Evolutionary conservation across 2,888 invertebrate genomes (phyloP).

Genomic region (Steinernema scapterisci): DNA sequence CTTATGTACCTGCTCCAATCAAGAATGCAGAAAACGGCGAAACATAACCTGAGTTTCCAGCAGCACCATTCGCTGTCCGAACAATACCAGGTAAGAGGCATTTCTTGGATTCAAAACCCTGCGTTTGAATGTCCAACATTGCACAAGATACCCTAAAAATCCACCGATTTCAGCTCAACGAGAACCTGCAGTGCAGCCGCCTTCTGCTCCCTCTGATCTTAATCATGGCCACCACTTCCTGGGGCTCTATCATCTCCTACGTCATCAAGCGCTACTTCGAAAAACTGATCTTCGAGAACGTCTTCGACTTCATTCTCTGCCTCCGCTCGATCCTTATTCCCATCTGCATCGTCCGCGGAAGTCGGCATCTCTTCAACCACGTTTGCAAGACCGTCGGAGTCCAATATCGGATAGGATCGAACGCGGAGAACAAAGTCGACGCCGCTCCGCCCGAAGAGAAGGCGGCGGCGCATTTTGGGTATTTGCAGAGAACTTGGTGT

Average conservation of each 20-base stretch:
- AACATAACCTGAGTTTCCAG: conserved; percentile 6
- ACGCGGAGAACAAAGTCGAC: neutral
- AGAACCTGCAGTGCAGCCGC: conserved; percentile 24
- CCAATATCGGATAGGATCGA: neutral
- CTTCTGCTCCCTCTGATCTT: conserved; percentile 3
- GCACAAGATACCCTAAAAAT: neutral
- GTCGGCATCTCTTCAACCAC: conserved; percentile 19
- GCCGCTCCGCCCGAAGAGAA: conserved; percentile 8
- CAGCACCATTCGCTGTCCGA: conserved; percentile 19
- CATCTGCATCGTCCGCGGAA: conserved; percentile 5
- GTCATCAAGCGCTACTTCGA: neutral
- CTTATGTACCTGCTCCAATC: neutral
- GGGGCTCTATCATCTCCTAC: conserved; percentile 19
- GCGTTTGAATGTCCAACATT: too few species aligned
- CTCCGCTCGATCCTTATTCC: conserved; percentile 5
- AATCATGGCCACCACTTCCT: conserved; percentile 3
- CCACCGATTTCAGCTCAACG: neutral
- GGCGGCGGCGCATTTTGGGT: neutral
- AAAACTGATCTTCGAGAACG: neutral
- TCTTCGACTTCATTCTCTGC: conserved; percentile 24
- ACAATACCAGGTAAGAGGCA: conserved; percentile 9
- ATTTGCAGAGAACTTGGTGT: conserved; percentile 11
- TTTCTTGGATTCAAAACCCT: too few species aligned
- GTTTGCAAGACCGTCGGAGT: conserved; percentile 6
- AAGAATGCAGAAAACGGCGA: conserved; percentile 13